These are phyloP conservation scores for Perizoma affinitatum DNA, from an alignment of 2,888 invertebrate genomes.

Conservation along the genomic window DNA sequence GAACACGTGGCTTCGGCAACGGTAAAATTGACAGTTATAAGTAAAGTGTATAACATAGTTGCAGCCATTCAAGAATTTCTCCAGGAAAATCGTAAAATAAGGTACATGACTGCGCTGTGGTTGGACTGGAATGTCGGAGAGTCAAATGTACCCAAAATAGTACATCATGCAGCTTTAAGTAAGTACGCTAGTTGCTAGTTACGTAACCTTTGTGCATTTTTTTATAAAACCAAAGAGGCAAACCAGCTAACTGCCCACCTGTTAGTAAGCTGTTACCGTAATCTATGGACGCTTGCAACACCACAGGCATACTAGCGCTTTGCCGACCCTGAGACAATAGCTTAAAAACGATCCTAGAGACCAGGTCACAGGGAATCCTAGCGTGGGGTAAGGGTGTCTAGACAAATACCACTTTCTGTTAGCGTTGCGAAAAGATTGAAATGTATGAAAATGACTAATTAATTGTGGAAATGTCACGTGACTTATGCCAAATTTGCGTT, in stretches of 20 bases:
- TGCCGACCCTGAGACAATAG: background rate
- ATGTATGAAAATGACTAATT: too few species aligned
- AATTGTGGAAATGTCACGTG: too few species aligned
- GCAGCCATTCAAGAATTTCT: conserved; percentile 15
- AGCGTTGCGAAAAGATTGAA: too few species aligned
- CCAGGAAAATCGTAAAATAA: conserved; percentile 16
- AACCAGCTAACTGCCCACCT: too few species aligned
- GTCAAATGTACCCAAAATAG: conserved; percentile 1
- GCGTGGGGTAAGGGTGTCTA: too few species aligned
- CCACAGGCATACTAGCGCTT: background rate
- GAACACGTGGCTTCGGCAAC: too few species aligned
- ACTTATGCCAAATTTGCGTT: too few species aligned
- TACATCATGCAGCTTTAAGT: background rate
- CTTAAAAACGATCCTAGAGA: too few species aligned
- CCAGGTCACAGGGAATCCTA: too few species aligned
- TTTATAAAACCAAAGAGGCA: background rate
- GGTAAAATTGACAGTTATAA: background rate
- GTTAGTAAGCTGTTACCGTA: background rate
- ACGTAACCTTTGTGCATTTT: conserved; percentile 7
- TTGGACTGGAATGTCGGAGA: conserved; percentile 5
- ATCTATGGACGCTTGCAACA: conserved; percentile 13
- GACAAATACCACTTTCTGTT: too few species aligned
- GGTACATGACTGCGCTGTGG: conserved; percentile 11
- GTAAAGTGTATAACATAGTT: conserved; percentile 13
- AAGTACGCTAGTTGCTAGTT: too few species aligned